Base-by-base conservation (phyloP, 2,113 vertebrate species). In the Oncorhynchus tshawytscha region DNA sequence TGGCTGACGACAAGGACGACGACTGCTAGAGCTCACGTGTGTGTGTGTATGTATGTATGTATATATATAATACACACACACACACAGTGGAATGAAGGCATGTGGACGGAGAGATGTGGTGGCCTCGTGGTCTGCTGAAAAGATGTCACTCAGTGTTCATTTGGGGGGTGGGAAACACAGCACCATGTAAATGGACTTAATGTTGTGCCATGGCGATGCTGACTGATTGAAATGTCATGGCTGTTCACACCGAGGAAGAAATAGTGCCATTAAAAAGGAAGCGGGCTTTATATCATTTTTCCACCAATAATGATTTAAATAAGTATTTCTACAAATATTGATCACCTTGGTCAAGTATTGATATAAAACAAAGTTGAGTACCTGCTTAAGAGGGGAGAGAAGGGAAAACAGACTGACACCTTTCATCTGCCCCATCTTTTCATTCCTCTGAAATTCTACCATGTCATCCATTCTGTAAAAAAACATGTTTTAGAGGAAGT, bases 1-100 rank as follows among this genome's bases (percentile, higher is more conserved):
- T 89, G 3, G 94, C 95, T 83, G 96, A 97, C 4, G 96, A 97
- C 49, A 95, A 96, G 54, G 95, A 95, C 1, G 95, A 96, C 2
- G 95, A 96, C 82, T 93, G 91, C 90, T 94, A 89, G 89, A 87
- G 80, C 70, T 75, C 72, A 68, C 68, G 15, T 5, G 4, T 31
- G 29, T 5, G 3, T 27, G 27, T 27, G 3, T 27, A 3, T 27
- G 3, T 27, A 2, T 27, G 2, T 27, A n/a, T n/a, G n/a, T n/a
- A n/a, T n/a, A n/a, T n/a, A n/a, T n/a, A n/a, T n/a, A n/a, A n/a
- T n/a, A n/a, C n/a, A n/a, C n/a, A n/a, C 59, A 60, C 74, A 73
- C 70, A 73, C 77, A 73, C 57, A 71, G 77, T 67, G 48, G 57
- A 85, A 76, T 31, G 78, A 69, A 75, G 76, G 78, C 77, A 49